phyloP scores from a whole-genome alignment of 2,113 vertebrate species.

The Oryzias javanicus region DNA sequence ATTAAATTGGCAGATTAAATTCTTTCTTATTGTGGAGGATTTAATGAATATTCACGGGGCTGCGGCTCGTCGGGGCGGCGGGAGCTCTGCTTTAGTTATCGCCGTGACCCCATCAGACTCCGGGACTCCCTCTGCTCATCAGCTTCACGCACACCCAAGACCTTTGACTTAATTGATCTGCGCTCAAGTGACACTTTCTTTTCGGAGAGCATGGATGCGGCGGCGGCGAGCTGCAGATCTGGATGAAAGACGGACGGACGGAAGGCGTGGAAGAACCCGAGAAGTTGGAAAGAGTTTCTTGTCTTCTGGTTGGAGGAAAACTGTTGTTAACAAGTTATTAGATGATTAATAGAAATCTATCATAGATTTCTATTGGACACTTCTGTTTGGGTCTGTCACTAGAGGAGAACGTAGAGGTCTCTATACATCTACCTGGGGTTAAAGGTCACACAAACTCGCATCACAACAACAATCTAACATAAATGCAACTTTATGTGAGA shows the following conservation, averaged over 20 bases:
- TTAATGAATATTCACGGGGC: slow-evolving; percentile 68
- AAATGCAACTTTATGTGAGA: too few relatives aligned
- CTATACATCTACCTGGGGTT: too few relatives aligned
- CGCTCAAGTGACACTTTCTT: slow-evolving; percentile 8
- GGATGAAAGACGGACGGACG: background rate
- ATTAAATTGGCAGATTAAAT: slow-evolving; percentile 72
- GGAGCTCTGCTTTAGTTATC: slow-evolving; percentile 50
- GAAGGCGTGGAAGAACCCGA: too few relatives aligned
- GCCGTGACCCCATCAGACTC: slow-evolving; percentile 40
- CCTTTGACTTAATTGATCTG: slow-evolving; percentile 49
- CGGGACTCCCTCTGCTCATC: slow-evolving; percentile 42
- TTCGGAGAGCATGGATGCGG: background rate
- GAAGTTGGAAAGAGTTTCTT: too few relatives aligned
- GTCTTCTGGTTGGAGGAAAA: too few relatives aligned
- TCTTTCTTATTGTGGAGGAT: slow-evolving; percentile 60
- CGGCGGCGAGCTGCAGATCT: slow-evolving; percentile 1
- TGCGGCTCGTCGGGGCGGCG: slow-evolving; percentile 44
- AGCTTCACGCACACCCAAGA: slow-evolving; percentile 12
- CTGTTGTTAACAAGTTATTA: too few relatives aligned
- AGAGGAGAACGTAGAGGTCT: too few relatives aligned
- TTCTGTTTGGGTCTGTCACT: too few relatives aligned
- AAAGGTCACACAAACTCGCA: too few relatives aligned
- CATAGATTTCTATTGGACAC: too few relatives aligned
- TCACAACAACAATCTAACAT: too few relatives aligned
- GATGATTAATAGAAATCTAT: too few relatives aligned